phyloP scores from a whole-genome alignment of 2,888 invertebrate species.

The Patella pellucida region DNA sequence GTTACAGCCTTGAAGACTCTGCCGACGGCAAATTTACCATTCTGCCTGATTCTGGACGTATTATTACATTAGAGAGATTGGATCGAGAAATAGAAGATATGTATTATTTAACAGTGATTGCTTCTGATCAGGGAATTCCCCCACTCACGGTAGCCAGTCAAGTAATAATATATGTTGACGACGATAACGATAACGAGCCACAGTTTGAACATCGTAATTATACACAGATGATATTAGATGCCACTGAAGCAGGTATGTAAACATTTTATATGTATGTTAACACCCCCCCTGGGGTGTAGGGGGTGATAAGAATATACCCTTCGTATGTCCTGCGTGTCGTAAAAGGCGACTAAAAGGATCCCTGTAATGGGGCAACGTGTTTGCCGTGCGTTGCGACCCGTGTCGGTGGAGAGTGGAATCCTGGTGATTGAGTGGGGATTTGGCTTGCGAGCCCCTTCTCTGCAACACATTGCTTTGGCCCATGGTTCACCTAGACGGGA shows the following conservation, averaged over 20 bases:
- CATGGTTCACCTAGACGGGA: too few relatives aligned
- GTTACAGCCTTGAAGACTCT: constrained; percentile 83
- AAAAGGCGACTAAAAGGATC: too few relatives aligned
- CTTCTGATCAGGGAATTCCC: constrained; percentile 61
- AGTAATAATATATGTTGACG: constrained; percentile 77
- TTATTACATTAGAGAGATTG: constrained; percentile 78
- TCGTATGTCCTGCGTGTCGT: too few relatives aligned
- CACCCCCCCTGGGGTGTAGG: too few relatives aligned
- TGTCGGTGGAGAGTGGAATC: too few relatives aligned
- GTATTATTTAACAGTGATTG: constrained; percentile 68
- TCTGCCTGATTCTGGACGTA: constrained; percentile 83
- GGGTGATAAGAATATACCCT: too few relatives aligned
- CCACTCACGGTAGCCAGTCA: constrained; percentile 74
- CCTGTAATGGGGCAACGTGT: too few relatives aligned
- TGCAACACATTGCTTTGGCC: too few relatives aligned
- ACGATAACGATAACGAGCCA: constrained; percentile 86
- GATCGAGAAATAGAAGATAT: constrained; percentile 76
- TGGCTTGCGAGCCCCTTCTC: too few relatives aligned
- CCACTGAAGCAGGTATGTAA: constrained; percentile 79
- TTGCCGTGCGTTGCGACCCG: too few relatives aligned
- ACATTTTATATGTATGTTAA: neutral
- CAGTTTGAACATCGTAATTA: constrained; percentile 76
- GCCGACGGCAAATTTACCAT: constrained; percentile 83
- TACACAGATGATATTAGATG: constrained; percentile 86
- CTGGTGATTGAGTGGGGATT: too few relatives aligned